Evolutionary conservation across 2,797 vertebrate genomes (phyloP), one percentile per base, ranked within the genome.

Genomic region (Melanotaenia nigrans): DNA sequence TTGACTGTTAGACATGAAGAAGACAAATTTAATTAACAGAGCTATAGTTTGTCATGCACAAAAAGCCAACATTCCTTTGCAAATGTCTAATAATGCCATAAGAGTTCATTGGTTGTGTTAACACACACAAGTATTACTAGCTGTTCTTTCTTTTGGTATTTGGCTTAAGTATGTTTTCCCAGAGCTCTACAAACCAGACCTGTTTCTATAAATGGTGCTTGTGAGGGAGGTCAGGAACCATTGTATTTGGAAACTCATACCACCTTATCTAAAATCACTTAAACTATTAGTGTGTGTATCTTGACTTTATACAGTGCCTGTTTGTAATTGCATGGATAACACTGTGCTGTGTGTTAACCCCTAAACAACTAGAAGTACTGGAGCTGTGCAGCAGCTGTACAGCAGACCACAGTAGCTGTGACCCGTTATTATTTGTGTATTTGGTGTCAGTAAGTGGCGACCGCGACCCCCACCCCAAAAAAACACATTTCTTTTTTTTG

Each of bases 141-240:
- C 8, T 60, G 14, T 65, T 25, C 36, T 62, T 53, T 71, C 25
- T 69, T 33, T 67, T 61, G 55, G 32, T 45, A 60, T 61, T 25
- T 33, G 68, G 57, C 28, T 61, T 61, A 16, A 56, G 22, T 38
- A 10, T 71, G 30, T 60, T 76, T 68, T 64, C 18, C 63, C 68
- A 10, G 22, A 24, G 22, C 12, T 59, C 22, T 62, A 38, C 49
- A 38, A 40, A 63, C 13, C 49, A 61, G 51, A 54, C 55, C 24
- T 61, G 30, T 62, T 42, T 54, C 28, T 32, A 51, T 22, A 61
- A 69, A 55, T 45, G 60, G 40, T 42, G 11, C 30, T 78, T 55
- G 30, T 42, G 55, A 49, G 25, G 28, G 51, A 56, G 49, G 40
- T 54, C 61, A 57, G 42, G 47, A 54, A 53, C 7, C 5, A 22